Evolutionary conservation across 2,797 vertebrate genomes (phyloP).

Genomic region (Amblyopsis hoosieri): DNA sequence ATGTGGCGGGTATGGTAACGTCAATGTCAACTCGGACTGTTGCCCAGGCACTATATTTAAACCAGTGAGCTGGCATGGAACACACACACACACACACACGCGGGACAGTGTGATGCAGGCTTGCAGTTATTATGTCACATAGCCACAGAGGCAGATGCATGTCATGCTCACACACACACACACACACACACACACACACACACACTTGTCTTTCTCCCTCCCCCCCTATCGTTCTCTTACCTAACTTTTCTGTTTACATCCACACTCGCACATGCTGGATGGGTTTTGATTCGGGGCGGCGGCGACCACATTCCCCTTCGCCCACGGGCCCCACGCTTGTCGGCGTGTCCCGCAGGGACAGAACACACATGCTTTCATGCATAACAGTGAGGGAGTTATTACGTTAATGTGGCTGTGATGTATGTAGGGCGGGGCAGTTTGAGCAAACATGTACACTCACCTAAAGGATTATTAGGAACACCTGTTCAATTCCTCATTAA

Average conservation of each 20-base stretch:
- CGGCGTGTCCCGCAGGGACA: conserved; percentile 63
- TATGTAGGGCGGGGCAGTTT: no score
- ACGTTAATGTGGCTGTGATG: no score
- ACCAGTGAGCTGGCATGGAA: conserved; percentile 65
- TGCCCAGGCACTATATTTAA: conserved; percentile 79
- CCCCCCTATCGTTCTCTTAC: conserved; percentile 17
- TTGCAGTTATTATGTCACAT: conserved; percentile 17
- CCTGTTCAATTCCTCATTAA: no score
- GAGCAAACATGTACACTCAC: no score
- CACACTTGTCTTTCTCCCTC: conserved; percentile 1
- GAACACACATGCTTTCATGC: no score
- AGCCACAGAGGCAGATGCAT: not conserved
- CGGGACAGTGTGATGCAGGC: not conserved
- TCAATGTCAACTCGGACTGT: conserved; percentile 74
- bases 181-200: not conserved
- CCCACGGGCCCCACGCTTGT: conserved; percentile 50
- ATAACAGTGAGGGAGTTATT: no score
- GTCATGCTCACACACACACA: not conserved
- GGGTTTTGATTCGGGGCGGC: conserved; percentile 74
- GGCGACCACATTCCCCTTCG: conserved; percentile 69
- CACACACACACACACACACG: conserved; percentile 29
- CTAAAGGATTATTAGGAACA: no score
- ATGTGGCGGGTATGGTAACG: conserved; percentile 69
- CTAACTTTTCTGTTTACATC: conserved; percentile 9
- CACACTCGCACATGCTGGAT: conserved; percentile 45